Evolutionary conservation across 1,140 invertebrate species (phyloP), one percentile per base, ranked within the genome.

Genomic region (Oreohelix idahoensis): DNA sequence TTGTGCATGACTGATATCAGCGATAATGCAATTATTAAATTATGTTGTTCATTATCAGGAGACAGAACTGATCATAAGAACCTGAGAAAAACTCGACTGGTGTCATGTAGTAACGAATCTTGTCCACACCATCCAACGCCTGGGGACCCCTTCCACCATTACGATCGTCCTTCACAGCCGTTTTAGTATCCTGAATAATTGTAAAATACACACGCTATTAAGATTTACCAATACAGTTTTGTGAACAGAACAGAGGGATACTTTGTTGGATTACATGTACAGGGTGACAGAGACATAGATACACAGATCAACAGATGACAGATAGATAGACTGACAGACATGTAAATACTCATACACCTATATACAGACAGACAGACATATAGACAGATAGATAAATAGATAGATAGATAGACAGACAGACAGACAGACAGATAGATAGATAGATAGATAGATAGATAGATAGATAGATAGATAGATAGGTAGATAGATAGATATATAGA

Each of bases 41-140:
- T n/a, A n/a, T n/a, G n/a, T n/a, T n/a, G n/a, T n/a, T n/a, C n/a
- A n/a, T n/a, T n/a, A n/a, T n/a, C n/a, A n/a, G n/a, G n/a, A n/a
- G n/a, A n/a, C n/a, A n/a, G n/a, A n/a, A n/a, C n/a, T n/a, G n/a
- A n/a, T n/a, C n/a, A n/a, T n/a, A n/a, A 45, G 42, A 45, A 42
- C 42, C 71, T 74, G 15, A 26, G 38, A 74, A 74, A 23, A 74
- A 74, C 2, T 74, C 71, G 4, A 42, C 38, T 29, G 71, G 71
- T 11, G 71, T 74, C 38, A 74, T 74, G 29, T 74, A 74, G 38
- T 39, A 74, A 26, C 38, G 71, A 1, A 45, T 29, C 26, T 39
- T 74, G 20, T 74, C 71, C 20, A 74, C 23, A 13, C 71, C 71
- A 10, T 74, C 23, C 17, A 74, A 42, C 1, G 71, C 63, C 17